Evolutionary conservation across 2,888 invertebrate genomes (phyloP), one percentile per base, ranked within the genome.

Genomic region (Nematopogon swammerdamellus): DNA sequence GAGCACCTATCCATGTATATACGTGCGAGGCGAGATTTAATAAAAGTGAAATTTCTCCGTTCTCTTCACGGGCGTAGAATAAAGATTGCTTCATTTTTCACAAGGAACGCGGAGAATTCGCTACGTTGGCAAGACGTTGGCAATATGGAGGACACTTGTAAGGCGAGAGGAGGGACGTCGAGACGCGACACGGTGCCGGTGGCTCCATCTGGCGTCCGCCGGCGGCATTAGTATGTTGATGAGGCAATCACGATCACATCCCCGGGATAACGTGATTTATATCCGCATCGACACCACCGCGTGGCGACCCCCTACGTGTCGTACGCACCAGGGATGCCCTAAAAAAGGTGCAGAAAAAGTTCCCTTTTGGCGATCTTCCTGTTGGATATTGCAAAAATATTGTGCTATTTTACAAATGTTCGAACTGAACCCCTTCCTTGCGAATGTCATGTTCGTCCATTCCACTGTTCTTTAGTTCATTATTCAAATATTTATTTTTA

Each of bases 171-270:
- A n/a, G n/a, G n/a, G n/a, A n/a, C n/a, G 19, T 14, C 36, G 36
- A 4, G 36, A 6, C 36, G 36, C 3, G 36, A 14, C 14, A 36
- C 36, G 36, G 3, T 2, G 2, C 44, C 47, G 18, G 18, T 20
- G 50, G 49, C 44, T 53, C 51, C 55, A 55, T 55, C 48, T 53
- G 55, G 53, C 50, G 53, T 49, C 52, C 62, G 63, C 59, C 52
- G 46, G 42, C 59, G 67, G 62, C 76, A 79, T 79, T 79, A 79
- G 79, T 79, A 80, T 80, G 80, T 72, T 77, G 77, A 80, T 80
- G 79, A 79, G 76, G 69, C 74, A 76, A 77, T 79, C 72, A 64
- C 65, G 68, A 70, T 67, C 67, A 62, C 64, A 58, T 54, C 45
- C 58, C 45, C 56, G 63, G 67, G 65, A 72, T 70, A 76, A 77